Base-by-base conservation (phyloP, 1,140 invertebrate species). In the Neodiprion fabricii region DNA sequence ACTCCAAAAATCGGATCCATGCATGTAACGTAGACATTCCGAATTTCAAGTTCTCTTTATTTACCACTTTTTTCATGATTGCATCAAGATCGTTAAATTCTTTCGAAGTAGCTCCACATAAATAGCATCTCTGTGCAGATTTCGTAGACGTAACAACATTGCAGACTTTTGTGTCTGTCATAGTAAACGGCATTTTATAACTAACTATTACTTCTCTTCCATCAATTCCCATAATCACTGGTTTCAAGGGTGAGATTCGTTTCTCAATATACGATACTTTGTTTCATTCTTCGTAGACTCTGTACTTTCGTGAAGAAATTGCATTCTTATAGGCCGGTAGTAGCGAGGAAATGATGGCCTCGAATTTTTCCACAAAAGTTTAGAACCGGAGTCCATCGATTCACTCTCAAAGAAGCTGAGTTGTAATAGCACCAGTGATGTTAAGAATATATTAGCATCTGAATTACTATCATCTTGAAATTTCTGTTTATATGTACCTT, bases 21-120 rank as follows among this genome's bases (percentile, higher is more conserved):
- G 80, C 82, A 78, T 87, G 85, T 28, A 86, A 74, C 1, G 79
- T 79, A 9, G 85, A 87, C 21, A 89, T 48, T 8, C 86, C 85
- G 75, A 86, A 88, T 28, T 82, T 48, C 7, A 84, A 74, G 21
- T 21, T 74, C 28, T 72, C 67, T 68, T 12, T 23, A 28, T 70
- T 67, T 5, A 75, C 17, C 65, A 49, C 21, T 75, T 48, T 75
- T 23, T 48, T 14, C 12, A 65, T 0, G 28, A 75, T 28, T 65
- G 17, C 17, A 17, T 67, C 28, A n/a, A 72, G 53, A 67, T 75
- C 47, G 68, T 72, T 72, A 12, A 67, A 74, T 67, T 73, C 65
- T 73, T 73, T 73, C 1, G 48, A 74, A 28, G 66, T 77, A 65
- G 67, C 68, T 47, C 70, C 68, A 71, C 53, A 76, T 50, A 76